Evolutionary conservation across 2,797 vertebrate genomes (phyloP).

Genomic region (Microhierax caerulescens): DNA sequence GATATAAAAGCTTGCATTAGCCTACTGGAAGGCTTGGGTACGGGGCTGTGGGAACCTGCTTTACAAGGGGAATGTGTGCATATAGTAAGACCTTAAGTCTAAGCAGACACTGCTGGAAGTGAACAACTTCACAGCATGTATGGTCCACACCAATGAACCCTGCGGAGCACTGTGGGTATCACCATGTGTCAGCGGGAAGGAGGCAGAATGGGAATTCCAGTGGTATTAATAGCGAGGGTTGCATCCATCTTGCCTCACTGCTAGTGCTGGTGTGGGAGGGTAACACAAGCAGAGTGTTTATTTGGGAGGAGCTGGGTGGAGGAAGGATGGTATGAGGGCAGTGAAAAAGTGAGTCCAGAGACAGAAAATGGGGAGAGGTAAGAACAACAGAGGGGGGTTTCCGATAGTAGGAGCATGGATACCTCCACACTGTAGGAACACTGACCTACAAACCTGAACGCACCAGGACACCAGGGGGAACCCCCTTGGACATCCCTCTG

Average conservation of each 20-base stretch:
- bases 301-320: neutral
- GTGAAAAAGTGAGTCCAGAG: neutral
- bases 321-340: neutral
- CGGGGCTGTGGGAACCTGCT: neutral
- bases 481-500: neutral
- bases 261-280: neutral
- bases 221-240: neutral
- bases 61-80: neutral
- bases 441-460: neutral
- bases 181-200: neutral
- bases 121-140: neutral
- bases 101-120: neutral
- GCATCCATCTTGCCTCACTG: neutral
- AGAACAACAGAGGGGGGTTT: neutral
- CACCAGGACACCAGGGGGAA: rapidly evolving
- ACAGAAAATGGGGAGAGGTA: neutral
- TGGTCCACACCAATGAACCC: neutral
- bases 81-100: neutral
- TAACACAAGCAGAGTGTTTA: neutral
- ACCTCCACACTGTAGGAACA: neutral
- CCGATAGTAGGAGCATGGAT: neutral
- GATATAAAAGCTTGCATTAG: neutral
- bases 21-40: neutral
- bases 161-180: neutral
- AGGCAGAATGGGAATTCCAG: neutral